Percentiles rank a stretch among this genome's conserved stretches.
Evolutionary conservation across 2,797 vertebrate genomes (phyloP).

Genomic region (Hemitrygon akajei): DNA sequence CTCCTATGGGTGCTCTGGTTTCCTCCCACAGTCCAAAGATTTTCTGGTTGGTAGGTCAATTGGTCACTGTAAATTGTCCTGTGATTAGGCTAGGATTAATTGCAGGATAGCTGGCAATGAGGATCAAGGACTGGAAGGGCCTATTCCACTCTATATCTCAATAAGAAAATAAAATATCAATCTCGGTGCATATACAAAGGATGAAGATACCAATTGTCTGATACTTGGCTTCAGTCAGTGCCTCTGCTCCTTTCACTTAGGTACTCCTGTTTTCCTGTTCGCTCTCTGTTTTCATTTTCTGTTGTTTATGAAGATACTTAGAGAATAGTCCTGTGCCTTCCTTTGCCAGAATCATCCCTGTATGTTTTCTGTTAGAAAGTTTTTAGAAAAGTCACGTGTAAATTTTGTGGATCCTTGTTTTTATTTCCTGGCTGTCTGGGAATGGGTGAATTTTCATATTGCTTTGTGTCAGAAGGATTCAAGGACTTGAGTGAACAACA

Average conservation of each 20-base stretch:
- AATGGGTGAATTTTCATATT: background rate
- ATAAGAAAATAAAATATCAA: too few species aligned
- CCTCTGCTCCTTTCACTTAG: background rate
- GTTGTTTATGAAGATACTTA: background rate
- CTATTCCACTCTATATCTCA: too few species aligned
- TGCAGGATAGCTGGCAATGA: too few species aligned
- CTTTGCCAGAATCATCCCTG: background rate
- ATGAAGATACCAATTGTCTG: too few species aligned
- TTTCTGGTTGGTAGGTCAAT: too few species aligned
- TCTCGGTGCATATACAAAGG: background rate
- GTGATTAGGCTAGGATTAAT: too few species aligned
- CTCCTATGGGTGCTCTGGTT: too few species aligned
- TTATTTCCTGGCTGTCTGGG: background rate
- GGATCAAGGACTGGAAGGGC: too few species aligned
- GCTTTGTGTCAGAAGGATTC: background rate
- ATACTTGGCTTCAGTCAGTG: background rate
- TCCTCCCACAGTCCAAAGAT: too few species aligned
- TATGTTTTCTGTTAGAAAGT: background rate
- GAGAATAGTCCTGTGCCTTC: background rate
- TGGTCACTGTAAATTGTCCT: too few species aligned
- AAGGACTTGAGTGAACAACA: background rate
- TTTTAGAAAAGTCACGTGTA: too few species aligned
- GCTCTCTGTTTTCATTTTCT: background rate
- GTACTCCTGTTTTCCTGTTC: background rate
- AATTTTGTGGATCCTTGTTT: background rate